Base-by-base conservation (phyloP, 1,140 invertebrate species). In the Thalassaphorura encarpata region DNA sequence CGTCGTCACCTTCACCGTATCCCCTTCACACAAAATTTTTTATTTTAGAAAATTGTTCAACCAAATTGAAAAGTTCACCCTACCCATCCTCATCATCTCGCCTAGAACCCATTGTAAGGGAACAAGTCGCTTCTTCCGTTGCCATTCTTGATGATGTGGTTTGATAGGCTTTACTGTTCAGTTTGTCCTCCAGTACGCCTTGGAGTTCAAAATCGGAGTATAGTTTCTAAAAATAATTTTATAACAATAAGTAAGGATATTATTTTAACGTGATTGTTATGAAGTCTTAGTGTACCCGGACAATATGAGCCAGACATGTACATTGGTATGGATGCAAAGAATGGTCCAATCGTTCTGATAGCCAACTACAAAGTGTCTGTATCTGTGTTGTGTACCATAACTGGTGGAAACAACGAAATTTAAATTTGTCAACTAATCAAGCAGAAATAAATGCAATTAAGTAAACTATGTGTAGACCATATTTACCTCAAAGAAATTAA, bases 151-250 rank as follows among this genome's bases (percentile, higher is more conserved):
- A 84, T 52, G 83, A 84, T 66, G 98, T 86, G 45, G 83, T 86
- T 74, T 96, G 89, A 79, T 98, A 98, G 66, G 83, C 84, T 78
- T 96, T 96, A 42, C 87, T 91, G 75, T 97, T 95, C n/a, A 99
- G 75, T 73, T 92, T 91, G 70, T 98, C 93, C 69, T 98, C 95
- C 71, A 93, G 89, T 19, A 99, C 92, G 57, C 96, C 95, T 78
- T 99, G 95, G 51, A 99, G 79, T 75, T 98, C 95, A 75, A 98
- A 99, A 72, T 98, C 95, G 21, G 91, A 91, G 75, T 96, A 97
- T 68, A 97, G 83, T 87, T 99, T 99, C 88, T 97, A 71, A 43
- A 78, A 70, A 76, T 59, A 57, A 61, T 53, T 66, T 52, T 48
- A 52, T 13, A 21, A 52, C 40, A 19, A 54, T 11, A 40, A 52